Conservation (phyloP, 2,888 invertebrate species). For the Litoditis marina region DNA sequence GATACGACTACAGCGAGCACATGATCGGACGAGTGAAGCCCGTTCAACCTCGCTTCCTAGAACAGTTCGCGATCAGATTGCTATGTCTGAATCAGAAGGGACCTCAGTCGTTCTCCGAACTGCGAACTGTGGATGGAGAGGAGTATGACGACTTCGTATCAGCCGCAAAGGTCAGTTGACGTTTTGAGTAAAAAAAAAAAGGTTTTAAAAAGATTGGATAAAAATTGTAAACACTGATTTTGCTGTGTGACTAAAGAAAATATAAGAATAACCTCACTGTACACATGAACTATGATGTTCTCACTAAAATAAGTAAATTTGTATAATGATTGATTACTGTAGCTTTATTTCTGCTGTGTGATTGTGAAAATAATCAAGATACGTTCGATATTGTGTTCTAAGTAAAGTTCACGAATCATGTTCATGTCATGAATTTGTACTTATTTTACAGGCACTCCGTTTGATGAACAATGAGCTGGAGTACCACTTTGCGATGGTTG, state of each 20-base stretch:
- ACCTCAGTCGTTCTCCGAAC: constrained; percentile 2
- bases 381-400: too few species aligned
- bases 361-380: too few species aligned
- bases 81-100: background rate
- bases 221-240: too few species aligned
- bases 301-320: too few species aligned
- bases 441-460: background rate
- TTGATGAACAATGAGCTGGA: constrained; percentile 20
- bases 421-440: too few species aligned
- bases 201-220: background rate
- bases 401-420: too few species aligned
- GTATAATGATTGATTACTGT: too few species aligned
- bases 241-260: too few species aligned
- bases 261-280: too few species aligned
- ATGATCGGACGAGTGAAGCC: constrained; percentile 9
- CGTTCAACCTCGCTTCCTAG: constrained; percentile 14
- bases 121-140: background rate
- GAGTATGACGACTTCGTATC: constrained; percentile 5
- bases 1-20: background rate
- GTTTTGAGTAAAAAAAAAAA: background rate
- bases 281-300: too few species aligned
- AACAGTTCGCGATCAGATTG: constrained; percentile 15
- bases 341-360: too few species aligned
- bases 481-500: constrained; percentile 3
- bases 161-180: constrained; percentile 4